Evolutionary conservation across 1,140 invertebrate genomes (phyloP), one percentile per base, ranked within the genome.

Genomic region (Bemisia tabaci): DNA sequence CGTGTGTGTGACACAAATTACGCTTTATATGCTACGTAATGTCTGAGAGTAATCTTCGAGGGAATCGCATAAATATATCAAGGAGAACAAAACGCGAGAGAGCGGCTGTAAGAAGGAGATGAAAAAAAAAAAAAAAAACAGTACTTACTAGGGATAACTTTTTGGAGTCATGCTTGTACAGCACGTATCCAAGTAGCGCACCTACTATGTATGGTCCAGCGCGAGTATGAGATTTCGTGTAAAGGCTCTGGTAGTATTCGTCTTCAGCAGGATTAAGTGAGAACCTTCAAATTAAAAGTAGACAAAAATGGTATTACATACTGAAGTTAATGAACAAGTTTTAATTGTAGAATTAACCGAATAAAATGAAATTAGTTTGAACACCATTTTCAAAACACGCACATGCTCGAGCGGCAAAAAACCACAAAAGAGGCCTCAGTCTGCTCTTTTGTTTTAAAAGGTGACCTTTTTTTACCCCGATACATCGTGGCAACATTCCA

Each of bases 181-280:
- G 65, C 1, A 74, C 12, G 60, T 75, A 79, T 2, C 79, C 79
- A 5, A 80, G 63, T 11, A 68, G 71, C 11, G 80, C 65, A 23
- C 79, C 79, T 21, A 79, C 72, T 2, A 80, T 65, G 60, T 78
- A 80, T 2, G 79, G 71, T 0, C 76, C 77, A 21, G 76, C 75
- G 73, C 86, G 80, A 81, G 86, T 86, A 71, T 88, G 85, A 1
- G 85, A 87, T 72, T 85, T 87, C 2, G 87, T 84, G 68, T 88
- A 88, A 12, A 79, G 80, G 60, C 78, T 80, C 67, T 79, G 80
- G 70, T 85, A 87, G 68, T 85, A 87, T 39, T 77, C 76, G 72
- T 87, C 68, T 1, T 62, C 65, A 22, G 33, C 59, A 12, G 71
- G 71, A 27, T 70, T 67, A 59, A 63, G 64, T 5, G 68, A 67